These are phyloP conservation scores for Enteromius mattozi DNA, from an alignment of 2,797 vertebrate species.

Conservation along the genomic window DNA sequence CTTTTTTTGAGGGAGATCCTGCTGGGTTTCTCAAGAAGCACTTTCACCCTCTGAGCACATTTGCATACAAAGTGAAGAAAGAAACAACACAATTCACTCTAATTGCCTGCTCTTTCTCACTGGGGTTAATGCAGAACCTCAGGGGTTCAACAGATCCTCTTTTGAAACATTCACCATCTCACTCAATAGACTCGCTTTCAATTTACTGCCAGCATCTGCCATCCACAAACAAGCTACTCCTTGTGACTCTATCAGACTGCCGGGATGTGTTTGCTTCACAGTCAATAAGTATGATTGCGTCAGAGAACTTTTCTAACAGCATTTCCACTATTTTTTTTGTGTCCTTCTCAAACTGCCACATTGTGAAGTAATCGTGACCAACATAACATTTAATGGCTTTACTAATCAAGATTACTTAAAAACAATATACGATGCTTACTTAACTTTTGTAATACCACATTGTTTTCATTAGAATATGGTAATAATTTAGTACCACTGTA, in stretches of 20 bases:
- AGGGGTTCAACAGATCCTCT: slow-evolving; percentile 75
- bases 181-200: slow-evolving; percentile 76
- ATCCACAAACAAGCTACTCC: slow-evolving; percentile 57
- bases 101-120: slow-evolving; percentile 82
- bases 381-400: neutral
- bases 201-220: slow-evolving; percentile 81
- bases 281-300: neutral
- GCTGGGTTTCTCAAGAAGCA: slow-evolving; percentile 78
- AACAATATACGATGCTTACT: neutral
- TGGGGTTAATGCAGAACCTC: slow-evolving; percentile 81
- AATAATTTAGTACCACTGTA: neutral
- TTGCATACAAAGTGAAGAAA: slow-evolving; percentile 86
- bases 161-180: slow-evolving; percentile 73
- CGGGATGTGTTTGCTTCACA: neutral
- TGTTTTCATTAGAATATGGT: neutral
- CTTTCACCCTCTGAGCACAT: slow-evolving; percentile 79
- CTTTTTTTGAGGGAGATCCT: slow-evolving; percentile 68
- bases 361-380: neutral
- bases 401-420: neutral
- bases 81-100: slow-evolving; percentile 83
- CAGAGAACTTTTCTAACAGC: neutral
- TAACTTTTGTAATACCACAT: neutral
- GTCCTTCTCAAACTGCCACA: neutral
- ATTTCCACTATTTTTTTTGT: neutral
- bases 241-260: slow-evolving; percentile 10